Base-by-base conservation (phyloP, 2,888 invertebrate species). In the Temnothorax ravouxi region DNA sequence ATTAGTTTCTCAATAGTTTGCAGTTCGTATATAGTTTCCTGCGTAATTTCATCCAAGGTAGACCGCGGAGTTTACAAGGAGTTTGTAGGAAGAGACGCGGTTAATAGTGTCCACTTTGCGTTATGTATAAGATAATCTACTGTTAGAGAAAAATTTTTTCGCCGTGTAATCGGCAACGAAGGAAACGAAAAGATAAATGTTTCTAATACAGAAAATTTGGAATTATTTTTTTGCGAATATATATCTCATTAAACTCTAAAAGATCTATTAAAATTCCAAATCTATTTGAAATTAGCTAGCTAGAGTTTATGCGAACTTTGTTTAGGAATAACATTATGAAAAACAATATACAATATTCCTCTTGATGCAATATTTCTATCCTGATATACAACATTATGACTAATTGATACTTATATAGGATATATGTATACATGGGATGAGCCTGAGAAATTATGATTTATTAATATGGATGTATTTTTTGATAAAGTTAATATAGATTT, bases 1-100 rank as follows among this genome's bases (percentile, higher is more conserved):
- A 83, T 83, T 83, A 83, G 67, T 83, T 83, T 52, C 79, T 67
- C 56, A 64, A 81, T 84, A 86, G 82, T 83, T 84, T 56, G 66
- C 71, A 79, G 79, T 82, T 80, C 81, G 79, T 80, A 72, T 76
- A 76, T 82, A 62, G 86, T 79, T 82, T 25, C 71, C 66, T 52
- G 34, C 50, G 38, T 81, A 83, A 83, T 88, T 88, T 25, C 61
- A 62, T 64, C 54, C 56, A 59, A 66, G 86, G 21, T 84, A 84
- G 62, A 83, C 80, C 86, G 38, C 41, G 47, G 56, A 71, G 79
- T 59, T 80, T 71, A 71, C 59, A 59, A 71, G 72, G 59, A 80
- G 72, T 71, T 80, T 38, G 59, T 18, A 21, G 47, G 29, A 71
- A 18, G 47, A 59, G 71, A 59, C 21, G 44, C 18, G 38, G 34